Evolutionary conservation across 92 coral and sea anemone species (phyloP), one percentile per base, ranked within the genome.

Genomic region (Heliopora coerulea): DNA sequence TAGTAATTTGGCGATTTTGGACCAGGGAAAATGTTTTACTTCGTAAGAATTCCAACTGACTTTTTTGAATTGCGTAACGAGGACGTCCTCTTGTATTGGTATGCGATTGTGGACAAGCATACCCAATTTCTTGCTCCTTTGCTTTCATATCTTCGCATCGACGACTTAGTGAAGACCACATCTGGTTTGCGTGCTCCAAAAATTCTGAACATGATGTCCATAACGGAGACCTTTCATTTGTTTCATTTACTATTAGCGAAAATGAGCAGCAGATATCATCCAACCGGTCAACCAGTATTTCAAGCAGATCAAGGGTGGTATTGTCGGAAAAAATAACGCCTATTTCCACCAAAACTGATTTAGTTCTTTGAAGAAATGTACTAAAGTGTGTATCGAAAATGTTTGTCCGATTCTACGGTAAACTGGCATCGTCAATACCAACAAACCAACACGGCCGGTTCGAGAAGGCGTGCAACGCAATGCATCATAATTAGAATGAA

Each of bases 21-120:
- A 34, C 79, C 79, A 73, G 17, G 79, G 21, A 73, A 73, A 73
- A 57, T 73, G 46, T 32, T 54, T 37, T 31, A 14, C 46, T 32
- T 73, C 79, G 54, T 25, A 73, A 54, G 50, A 73, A 57, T 57
- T 73, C 79, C 49, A 73, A 46, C 33, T 73, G 79, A 18, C 27
- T n/a, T 30, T 35, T 73, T 34, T 59, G 13, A 21, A 73, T 52
- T 28, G 48, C 54, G 35, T 73, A 73, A 26, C 62, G 78, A 31
- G 78, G 78, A 26, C 66, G 39, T 25, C 78, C 66, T 28, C 29
- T 30, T 48, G 1, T 32, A 20, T 30, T 54, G 29, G 39, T 35
- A 11, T 49, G 29, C 3, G 5, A 5, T 18, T 4, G 8, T 10
- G 65, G 65, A 9, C 35, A 24, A 59, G 6, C 26, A 23, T 24